A percentile compares a stretch with the other conserved stretches of the same genome.
Evolutionary conservation across 2,797 vertebrate genomes (phyloP).

Genomic region (Hirundo rustica): DNA sequence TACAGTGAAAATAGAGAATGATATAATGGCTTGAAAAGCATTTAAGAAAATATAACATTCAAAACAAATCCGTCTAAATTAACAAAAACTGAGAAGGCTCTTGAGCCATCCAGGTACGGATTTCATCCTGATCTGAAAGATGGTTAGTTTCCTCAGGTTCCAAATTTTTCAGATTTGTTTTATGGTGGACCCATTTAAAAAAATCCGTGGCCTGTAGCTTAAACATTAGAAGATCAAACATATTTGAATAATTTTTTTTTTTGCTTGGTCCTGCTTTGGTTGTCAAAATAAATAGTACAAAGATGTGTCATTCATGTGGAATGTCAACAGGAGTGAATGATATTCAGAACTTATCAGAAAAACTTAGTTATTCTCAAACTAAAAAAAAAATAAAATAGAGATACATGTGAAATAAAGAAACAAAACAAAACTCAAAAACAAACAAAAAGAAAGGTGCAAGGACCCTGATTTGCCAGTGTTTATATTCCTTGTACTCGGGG

Average conservation of each 20-base stretch:
- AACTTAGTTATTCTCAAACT: not conserved
- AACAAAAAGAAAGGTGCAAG: not conserved
- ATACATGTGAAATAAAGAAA: too few relatives aligned
- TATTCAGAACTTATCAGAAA: not conserved
- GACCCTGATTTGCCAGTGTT: not conserved
- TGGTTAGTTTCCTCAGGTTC: not conserved
- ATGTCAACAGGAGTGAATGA: not conserved
- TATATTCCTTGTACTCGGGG: accelerated
- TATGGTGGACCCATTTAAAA: not conserved
- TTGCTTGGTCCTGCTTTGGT: not conserved
- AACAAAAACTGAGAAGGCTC: not conserved
- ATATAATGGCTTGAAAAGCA: not conserved
- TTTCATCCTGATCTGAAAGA: not conserved
- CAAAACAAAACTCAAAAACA: too few relatives aligned
- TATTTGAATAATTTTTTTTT: not conserved
- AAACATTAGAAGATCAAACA: not conserved
- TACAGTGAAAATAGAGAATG: not conserved
- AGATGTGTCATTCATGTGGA: too few relatives aligned
- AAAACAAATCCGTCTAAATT: not conserved
- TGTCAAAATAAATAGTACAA: not conserved
- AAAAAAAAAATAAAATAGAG: accelerated
- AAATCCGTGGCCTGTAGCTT: not conserved
- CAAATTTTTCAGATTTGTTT: not conserved
- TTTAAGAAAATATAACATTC: not conserved
- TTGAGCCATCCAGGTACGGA: not conserved